Base-by-base conservation (phyloP, 1,140 invertebrate genomes). In the Aphelinus atriplicis region DNA sequence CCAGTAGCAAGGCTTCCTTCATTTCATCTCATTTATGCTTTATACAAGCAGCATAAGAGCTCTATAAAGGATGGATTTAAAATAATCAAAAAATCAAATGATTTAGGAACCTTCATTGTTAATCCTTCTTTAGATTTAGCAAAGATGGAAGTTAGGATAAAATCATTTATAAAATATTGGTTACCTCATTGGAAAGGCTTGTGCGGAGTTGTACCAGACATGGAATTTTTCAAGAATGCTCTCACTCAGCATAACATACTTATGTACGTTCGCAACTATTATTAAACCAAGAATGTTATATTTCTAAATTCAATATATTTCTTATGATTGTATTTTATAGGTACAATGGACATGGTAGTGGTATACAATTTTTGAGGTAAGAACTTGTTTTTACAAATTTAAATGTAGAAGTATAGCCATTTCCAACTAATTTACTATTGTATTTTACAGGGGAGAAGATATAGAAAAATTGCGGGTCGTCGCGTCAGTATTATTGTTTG, bases 1-100 rank as follows among this genome's bases (percentile, higher is more conserved):
- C 90, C 93, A 6, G 90, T 94, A 0, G 91, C 91, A 7, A 88
- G 95, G 62, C 90, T 95, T 81, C 93, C 94, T 50, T 95, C 93
- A 48, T 82, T 95, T 3, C 91, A 94, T 77, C 89, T 94, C 78
- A 84, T 92, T 3, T 91, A 92, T 77, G 89, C 89, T 1, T 85
- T 94, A 71, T 93, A 90, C 78, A 91, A 91, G 83, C 85, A 90
- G 69, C 89, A 92, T 78, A 83, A 93, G 84, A 78, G 86, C 73
- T 80, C 87, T 58, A 90, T 92, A 43, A 68, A 87, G 43, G 81
- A 92, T 81, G 90, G 92, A 3, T 92, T 89, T 72, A 91, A 90
- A 81, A 77, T 89, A 46, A 82, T 89, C 42, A 80, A 82, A 76
- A 75, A 82, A 51, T 80, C 67, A 50, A 74, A 87, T 2, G 81